A percentile compares a stretch with the other conserved stretches of the same genome.
phyloP scores from a whole-genome alignment of 2,888 invertebrate species.

The Teleiodes luculella region DNA sequence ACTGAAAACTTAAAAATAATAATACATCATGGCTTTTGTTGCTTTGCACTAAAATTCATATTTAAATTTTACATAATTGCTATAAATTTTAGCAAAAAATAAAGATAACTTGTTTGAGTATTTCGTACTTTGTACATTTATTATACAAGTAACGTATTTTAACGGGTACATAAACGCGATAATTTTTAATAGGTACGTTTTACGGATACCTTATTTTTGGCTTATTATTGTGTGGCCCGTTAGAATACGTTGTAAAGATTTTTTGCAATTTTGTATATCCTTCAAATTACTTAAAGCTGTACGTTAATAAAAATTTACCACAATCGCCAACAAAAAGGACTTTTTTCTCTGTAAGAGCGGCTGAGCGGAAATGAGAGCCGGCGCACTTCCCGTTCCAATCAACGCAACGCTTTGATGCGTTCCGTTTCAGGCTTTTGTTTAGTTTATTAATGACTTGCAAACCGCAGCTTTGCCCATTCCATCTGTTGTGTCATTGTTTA shows the following conservation, averaged over 20 bases:
- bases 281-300: not conserved
- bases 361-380: slow-evolving; percentile 17
- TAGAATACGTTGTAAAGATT: not conserved
- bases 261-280: not conserved
- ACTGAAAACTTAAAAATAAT: no score
- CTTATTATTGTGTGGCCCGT: no score
- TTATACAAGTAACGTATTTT: no score
- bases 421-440: slow-evolving; percentile 13
- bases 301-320: not conserved
- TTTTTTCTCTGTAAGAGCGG: slow-evolving; percentile 9
- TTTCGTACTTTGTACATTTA: no score
- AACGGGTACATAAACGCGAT: no score
- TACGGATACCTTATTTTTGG: no score
- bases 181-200: no score
- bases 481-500: not conserved
- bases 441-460: slow-evolving; percentile 9
- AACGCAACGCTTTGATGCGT: slow-evolving; percentile 16
- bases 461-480: not conserved
- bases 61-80: no score
- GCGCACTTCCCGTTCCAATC: slow-evolving; percentile 16
- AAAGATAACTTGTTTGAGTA: no score
- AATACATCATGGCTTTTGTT: no score
- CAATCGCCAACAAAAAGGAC: not conserved
- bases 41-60: no score
- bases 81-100: no score